Base-by-base conservation (phyloP, 2,888 invertebrate genomes). In the Erebia palarica region DNA sequence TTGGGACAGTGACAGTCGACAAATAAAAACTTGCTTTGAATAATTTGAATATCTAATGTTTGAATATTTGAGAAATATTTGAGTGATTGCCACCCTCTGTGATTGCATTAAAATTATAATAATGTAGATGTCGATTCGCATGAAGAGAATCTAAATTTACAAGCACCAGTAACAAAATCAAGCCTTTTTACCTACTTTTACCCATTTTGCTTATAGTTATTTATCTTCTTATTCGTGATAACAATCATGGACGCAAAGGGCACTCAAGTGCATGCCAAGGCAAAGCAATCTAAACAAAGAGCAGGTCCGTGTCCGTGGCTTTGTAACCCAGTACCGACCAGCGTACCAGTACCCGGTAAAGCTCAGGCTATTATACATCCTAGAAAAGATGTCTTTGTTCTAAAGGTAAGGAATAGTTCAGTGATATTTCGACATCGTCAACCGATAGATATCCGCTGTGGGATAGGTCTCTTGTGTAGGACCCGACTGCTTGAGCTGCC, bases 381-480 rank as follows among this genome's bases (percentile, higher is more conserved):
- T 0, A 91, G 94, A 21, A 94, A 95, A 81, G 95, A 95, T 78
- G 92, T 95, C 0, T 95, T 95, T 76, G 90, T 96, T 18, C 82
- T 96, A 49, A 93, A 95, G 81, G 95, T 89, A 79, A 73, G 51
- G 51, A 36, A n/a, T 3, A 27, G 36, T 36, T 36, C 36, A 36
- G 36, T 36, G 36, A 36, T 36, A 36, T 36, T 36, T 44, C 44
- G 44, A 18, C 42, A 14, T 27, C 60, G 36, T 36, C 36, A 36
- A 36, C 36, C 36, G 36, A 36, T 36, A 36, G 36, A 36, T 36
- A 36, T 36, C 36, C 36, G 5, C 36, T 36, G 36, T 36, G 5
- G 36, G 36, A 36, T 27, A 27, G 27, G 27, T 27, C 1, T 27
- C 27, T 27, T 27, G 1, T 27, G 1, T 27, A 36, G 36, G 36